phyloP scores from a whole-genome alignment of 2,888 invertebrate species.

The Cephus runcator region DNA sequence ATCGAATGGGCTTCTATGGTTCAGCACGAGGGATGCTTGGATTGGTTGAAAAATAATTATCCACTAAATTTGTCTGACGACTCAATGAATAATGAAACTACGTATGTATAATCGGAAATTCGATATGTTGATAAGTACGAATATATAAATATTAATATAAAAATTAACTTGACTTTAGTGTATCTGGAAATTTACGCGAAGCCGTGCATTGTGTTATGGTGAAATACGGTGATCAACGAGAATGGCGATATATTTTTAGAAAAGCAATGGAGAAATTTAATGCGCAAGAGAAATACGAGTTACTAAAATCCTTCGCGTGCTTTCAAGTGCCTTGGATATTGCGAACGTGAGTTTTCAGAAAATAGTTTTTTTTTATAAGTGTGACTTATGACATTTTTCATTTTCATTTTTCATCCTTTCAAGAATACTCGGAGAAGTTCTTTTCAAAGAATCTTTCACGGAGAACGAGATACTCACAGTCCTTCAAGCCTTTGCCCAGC shows the following conservation, averaged over 20 bases:
- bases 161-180: constrained; percentile 27
- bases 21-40: constrained; percentile 45
- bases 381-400: background rate
- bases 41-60: constrained; percentile 40
- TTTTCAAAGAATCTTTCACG: constrained; percentile 40
- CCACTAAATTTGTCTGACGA: background rate
- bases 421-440: constrained; percentile 49
- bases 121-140: background rate
- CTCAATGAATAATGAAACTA: background rate
- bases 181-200: constrained; percentile 45
- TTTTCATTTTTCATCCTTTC: background rate
- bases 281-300: constrained; percentile 46
- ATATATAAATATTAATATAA: background rate
- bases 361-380: background rate
- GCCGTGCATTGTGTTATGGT: constrained; percentile 52
- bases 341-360: constrained; percentile 46
- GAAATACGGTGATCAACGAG: constrained; percentile 46
- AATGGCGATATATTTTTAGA: constrained; percentile 46
- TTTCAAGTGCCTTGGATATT: constrained; percentile 55
- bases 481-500: constrained; percentile 45
- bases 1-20: constrained; percentile 48
- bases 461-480: constrained; percentile 46
- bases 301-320: constrained; percentile 54
- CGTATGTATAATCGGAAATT: background rate
- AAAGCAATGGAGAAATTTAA: constrained; percentile 36